Conservation (phyloP, 92 coral and sea anemone species). For the Palythoa caribaeorum region DNA sequence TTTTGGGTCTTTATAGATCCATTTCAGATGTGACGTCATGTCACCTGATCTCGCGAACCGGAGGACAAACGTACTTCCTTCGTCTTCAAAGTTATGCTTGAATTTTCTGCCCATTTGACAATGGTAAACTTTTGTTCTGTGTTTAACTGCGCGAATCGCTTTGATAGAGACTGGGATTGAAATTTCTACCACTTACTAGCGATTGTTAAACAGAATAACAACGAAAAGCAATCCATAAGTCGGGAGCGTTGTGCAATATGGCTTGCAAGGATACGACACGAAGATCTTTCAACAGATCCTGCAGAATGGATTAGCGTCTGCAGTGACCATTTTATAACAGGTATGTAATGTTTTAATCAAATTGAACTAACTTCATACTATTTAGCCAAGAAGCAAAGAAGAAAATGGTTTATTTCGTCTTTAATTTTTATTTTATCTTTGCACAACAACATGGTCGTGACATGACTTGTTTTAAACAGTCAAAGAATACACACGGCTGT, state of each 20-base stretch:
- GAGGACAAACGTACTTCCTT: neutral
- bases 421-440: neutral
- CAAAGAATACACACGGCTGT: neutral
- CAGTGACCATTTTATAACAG: neutral
- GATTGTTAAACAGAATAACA: neutral
- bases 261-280: neutral
- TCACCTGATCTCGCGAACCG: neutral
- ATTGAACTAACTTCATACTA: neutral
- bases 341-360: neutral
- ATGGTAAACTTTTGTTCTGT: neutral
- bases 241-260: neutral
- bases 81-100: neutral
- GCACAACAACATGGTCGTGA: neutral
- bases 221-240: neutral
- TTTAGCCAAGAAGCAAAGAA: neutral
- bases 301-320: neutral
- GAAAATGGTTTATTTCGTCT: neutral
- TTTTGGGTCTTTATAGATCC: neutral
- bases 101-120: neutral
- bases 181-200: conserved; percentile 13
- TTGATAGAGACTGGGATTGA: neutral
- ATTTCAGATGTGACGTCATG: conserved; percentile 1
- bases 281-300: neutral
- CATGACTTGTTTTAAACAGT: neutral
- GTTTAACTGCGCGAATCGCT: neutral